phyloP scores from a whole-genome alignment of 2,888 invertebrate species.

The Sesia bembeciformis region DNA sequence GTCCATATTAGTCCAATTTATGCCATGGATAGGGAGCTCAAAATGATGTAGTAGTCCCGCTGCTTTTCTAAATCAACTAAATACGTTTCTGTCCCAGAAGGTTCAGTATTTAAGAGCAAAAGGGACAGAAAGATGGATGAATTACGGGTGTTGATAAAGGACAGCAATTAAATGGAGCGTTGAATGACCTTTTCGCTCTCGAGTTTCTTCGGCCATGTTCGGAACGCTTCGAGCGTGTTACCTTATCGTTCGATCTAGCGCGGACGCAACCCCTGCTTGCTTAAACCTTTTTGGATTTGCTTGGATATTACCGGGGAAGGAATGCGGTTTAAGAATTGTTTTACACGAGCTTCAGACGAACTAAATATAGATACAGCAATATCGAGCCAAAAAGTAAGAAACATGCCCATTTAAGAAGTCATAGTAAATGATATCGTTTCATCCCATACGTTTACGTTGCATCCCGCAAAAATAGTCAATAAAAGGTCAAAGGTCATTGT shows the following conservation, averaged over 20 bases:
- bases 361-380: background rate
- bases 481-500: no score
- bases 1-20: conserved; percentile 53
- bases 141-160: conserved; percentile 39
- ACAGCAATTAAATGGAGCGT: conserved; percentile 53
- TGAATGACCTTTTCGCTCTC: conserved; percentile 46
- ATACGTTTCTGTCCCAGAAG: conserved; percentile 38
- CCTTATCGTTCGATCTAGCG: conserved; percentile 53
- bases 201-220: conserved; percentile 42
- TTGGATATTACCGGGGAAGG: background rate
- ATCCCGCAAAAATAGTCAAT: no score
- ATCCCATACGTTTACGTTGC: no score
- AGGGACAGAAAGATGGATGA: conserved; percentile 24
- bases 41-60: conserved; percentile 31
- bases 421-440: no score
- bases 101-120: conserved; percentile 30
- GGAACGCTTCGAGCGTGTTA: conserved; percentile 32
- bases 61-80: conserved; percentile 50
- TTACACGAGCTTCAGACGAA: background rate
- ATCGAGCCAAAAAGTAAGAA: no score
- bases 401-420: no score
- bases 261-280: conserved; percentile 10
- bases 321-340: background rate
- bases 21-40: conserved; percentile 27
- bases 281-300: background rate